phyloP scores from a whole-genome alignment of 2,888 invertebrate species.

The Philopedon plagiatum region DNA sequence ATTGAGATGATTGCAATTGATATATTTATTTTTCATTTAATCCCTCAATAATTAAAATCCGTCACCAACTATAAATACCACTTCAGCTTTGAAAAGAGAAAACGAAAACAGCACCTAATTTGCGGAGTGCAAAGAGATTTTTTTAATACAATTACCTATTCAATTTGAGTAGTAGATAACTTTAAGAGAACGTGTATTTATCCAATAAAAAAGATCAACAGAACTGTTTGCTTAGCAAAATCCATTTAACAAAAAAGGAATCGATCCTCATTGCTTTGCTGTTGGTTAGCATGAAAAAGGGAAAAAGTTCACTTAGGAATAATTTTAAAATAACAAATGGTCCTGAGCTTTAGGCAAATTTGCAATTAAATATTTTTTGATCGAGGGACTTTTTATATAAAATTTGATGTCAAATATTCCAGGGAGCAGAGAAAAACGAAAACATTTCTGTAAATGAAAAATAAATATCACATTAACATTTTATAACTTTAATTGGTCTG shows the following conservation, averaged over 20 bases:
- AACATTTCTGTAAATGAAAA: no score
- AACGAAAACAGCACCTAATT: neutral
- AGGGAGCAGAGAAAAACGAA: neutral
- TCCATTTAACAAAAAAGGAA: constrained; percentile 8
- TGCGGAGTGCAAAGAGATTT: neutral
- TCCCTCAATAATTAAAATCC: no score
- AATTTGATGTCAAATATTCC: neutral
- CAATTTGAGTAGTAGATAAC: neutral
- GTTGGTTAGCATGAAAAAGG: neutral
- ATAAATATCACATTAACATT: no score
- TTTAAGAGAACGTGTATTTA: neutral
- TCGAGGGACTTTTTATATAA: neutral
- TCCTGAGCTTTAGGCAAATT: neutral
- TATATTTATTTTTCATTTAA: no score
- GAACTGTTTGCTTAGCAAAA: constrained; percentile 2
- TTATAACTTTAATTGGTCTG: no score
- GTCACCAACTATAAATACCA: no score
- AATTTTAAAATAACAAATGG: constrained; percentile 5
- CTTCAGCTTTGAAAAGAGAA: no score
- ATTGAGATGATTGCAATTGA: no score
- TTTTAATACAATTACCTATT: neutral
- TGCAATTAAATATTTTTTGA: neutral
- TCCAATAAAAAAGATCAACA: constrained; percentile 2
- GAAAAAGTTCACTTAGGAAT: neutral
- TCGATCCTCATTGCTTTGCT: neutral